Evolutionary conservation across 2,888 invertebrate genomes (phyloP), one percentile per base, ranked within the genome.

Genomic region (Orthosia gothica): DNA sequence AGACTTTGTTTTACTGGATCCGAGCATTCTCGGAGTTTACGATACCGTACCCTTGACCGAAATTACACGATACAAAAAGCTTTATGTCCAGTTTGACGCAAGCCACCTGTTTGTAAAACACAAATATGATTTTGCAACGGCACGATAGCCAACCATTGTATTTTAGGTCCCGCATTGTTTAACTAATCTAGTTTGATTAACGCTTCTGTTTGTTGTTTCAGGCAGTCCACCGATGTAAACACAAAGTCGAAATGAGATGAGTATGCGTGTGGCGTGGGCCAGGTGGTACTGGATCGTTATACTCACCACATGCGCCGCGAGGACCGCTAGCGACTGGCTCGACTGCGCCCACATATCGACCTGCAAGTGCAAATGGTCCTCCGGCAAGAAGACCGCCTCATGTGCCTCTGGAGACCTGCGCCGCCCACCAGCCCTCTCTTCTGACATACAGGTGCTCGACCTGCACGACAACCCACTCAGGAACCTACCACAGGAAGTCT

Each of bases 311-410:
- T 96, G 96, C 90, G 95, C 96, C 86, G 96, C 95, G 81, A 94
- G 95, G 92, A 96, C 96, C 76, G 95, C 95, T 88, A 96, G 96
- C 88, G 99, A 99, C 95, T 99, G 98, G 98, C 98, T 98, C 69
- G 98, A 98, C 94, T 99, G 99, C 95, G 98, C 98, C 89, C 97
- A 97, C 85, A 98, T 98, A 90, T 96, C 97, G 82, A 98, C 98
- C 88, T 99, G 99, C 94, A 97, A 98, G 90, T 99, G 99, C 97
- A 99, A 98, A 96, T 99, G 99, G 99, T 98, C 98, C 59, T 98
- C 98, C 79, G 99, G 99, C 80, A 99, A 99, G 95, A 98, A 98
- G 93, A 98, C 98, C 59, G 99, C 99, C 72, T 97, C 98, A 76
- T 99, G 99, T 95, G 97, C 98, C 82, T 98, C 98, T 90, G 98